phyloP scores from a whole-genome alignment of 2,113 vertebrate species.

The Chionis minor region DNA sequence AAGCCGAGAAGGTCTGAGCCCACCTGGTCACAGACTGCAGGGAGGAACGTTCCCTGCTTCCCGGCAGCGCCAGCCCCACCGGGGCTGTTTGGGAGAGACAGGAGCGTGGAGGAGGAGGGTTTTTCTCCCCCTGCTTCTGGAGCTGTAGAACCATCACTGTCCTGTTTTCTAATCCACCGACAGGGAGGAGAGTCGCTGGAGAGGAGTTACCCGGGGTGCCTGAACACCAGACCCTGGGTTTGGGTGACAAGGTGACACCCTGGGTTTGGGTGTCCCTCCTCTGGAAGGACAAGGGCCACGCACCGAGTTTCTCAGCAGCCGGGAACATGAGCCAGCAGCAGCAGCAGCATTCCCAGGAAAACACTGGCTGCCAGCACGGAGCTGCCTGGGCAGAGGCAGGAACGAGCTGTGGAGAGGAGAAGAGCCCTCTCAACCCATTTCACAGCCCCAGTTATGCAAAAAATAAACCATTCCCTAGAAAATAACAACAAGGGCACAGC shows the following conservation, averaged over 20 bases:
- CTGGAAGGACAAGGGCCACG: not conserved
- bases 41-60: not conserved
- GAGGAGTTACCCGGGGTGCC: too few species aligned
- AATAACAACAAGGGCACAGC: not conserved
- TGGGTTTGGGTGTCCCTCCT: too few species aligned
- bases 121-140: not conserved
- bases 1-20: not conserved
- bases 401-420: rapidly evolving
- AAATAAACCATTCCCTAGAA: not conserved
- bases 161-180: not conserved
- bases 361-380: too few species aligned
- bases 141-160: not conserved
- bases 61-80: rapidly evolving
- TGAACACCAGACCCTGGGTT: not conserved
- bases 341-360: not conserved
- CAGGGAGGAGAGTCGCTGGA: not conserved
- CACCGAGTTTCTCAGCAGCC: rapidly evolving
- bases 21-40: not conserved
- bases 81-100: too few species aligned
- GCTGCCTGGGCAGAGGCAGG: not conserved
- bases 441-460: not conserved
- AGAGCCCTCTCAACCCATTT: too few species aligned
- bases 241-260: too few species aligned
- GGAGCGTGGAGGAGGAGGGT: not conserved
- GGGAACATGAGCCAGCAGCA: rapidly evolving